Percentiles rank a stretch among this genome's conserved stretches.
phyloP scores from a whole-genome alignment of 2,888 invertebrate genomes.

The Vanessa cardui region DNA sequence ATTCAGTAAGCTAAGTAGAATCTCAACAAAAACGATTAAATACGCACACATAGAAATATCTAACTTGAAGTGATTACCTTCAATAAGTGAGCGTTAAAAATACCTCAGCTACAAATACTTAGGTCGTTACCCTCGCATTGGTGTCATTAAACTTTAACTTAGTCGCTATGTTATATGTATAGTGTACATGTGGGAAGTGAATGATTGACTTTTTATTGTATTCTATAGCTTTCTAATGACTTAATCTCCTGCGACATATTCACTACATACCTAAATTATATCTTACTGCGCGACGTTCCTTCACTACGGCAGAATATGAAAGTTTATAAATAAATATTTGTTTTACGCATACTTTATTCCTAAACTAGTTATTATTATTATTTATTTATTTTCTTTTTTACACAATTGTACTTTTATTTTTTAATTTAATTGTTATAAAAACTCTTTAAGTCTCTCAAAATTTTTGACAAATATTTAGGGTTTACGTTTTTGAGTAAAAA shows the following conservation, averaged over 20 bases:
- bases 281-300: too few relatives aligned
- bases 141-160: slow-evolving; percentile 27
- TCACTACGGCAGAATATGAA: too few relatives aligned
- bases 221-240: not conserved
- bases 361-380: too few relatives aligned
- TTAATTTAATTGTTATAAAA: too few relatives aligned
- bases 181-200: slow-evolving; percentile 4
- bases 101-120: slow-evolving; percentile 18
- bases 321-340: too few relatives aligned
- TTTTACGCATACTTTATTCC: too few relatives aligned
- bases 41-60: not conserved
- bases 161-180: slow-evolving; percentile 8
- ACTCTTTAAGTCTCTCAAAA: too few relatives aligned
- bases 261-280: too few relatives aligned
- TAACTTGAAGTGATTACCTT: slow-evolving; percentile 10
- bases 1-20: not conserved
- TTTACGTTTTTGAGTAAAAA: too few relatives aligned
- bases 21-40: not conserved
- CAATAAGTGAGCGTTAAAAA: slow-evolving; percentile 16
- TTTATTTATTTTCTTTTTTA: too few relatives aligned
- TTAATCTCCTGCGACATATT: not conserved
- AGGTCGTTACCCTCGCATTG: slow-evolving; percentile 26
- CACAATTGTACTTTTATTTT: too few relatives aligned
- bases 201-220: slow-evolving; percentile 3
- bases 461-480: too few relatives aligned